These are phyloP conservation scores for Rhamnusium bicolor DNA, from an alignment of 2,888 invertebrate genomes.

Conservation along the genomic window DNA sequence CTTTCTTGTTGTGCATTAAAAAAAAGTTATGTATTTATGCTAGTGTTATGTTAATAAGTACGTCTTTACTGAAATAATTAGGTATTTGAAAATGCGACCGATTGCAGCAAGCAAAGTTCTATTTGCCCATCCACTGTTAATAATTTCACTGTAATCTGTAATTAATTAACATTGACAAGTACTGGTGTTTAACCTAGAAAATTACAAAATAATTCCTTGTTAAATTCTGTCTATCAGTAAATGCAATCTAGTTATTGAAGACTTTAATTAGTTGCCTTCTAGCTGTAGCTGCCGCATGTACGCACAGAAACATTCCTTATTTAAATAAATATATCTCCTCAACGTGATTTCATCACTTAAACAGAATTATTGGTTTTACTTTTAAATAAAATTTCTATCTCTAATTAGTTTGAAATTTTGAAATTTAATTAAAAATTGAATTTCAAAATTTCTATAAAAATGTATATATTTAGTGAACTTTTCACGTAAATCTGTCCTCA, in stretches of 20 bases:
- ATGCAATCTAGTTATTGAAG: slow-evolving; percentile 32
- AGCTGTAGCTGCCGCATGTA: slow-evolving; percentile 9
- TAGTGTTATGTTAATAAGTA: no score
- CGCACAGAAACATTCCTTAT: slow-evolving; percentile 20
- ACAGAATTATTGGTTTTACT: background rate
- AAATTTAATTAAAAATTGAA: no score
- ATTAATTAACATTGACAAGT: slow-evolving; percentile 50
- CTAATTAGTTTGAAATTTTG: background rate
- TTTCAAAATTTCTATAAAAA: no score
- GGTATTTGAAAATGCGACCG: no score
- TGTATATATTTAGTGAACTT: no score
- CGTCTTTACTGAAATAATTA: no score
- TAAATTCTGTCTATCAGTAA: slow-evolving; percentile 32
- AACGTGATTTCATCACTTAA: background rate
- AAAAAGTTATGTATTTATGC: no score
- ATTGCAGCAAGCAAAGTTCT: background rate
- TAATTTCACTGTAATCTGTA: slow-evolving; percentile 22
- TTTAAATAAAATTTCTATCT: background rate
- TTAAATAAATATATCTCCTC: slow-evolving; percentile 21
- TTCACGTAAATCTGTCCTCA: no score
- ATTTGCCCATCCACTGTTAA: slow-evolving; percentile 20
- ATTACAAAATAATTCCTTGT: slow-evolving; percentile 50
- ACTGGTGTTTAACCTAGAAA: slow-evolving; percentile 50
- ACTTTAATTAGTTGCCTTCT: slow-evolving; percentile 4
- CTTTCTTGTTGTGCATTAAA: no score